phyloP scores from a whole-genome alignment of 1,140 invertebrate species.

The Hyles euphorbiae region DNA sequence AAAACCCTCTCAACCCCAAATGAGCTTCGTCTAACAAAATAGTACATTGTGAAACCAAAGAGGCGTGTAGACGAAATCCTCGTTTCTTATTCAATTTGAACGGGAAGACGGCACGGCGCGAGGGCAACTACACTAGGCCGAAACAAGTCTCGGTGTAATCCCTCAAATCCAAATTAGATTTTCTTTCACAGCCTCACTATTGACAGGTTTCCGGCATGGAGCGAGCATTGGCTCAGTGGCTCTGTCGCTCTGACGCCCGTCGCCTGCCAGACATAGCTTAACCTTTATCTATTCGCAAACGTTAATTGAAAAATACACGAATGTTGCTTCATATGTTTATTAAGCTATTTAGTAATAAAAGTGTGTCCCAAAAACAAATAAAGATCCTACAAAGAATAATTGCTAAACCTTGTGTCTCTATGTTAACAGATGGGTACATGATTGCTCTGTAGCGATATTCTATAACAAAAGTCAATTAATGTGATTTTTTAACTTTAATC shows the following conservation, averaged over 20 bases:
- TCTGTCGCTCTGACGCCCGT: conserved; percentile 11
- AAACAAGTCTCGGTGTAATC: conserved; percentile 67
- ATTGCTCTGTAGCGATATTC: too few species aligned
- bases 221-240: conserved; percentile 15
- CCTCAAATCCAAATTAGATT: conserved; percentile 73
- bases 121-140: conserved; percentile 52
- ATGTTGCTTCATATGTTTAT: conserved; percentile 6
- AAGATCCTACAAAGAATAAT: too few species aligned
- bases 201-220: conserved; percentile 44
- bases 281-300: conserved; percentile 33
- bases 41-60: conserved; percentile 33
- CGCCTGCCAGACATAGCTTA: conserved; percentile 27
- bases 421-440: too few species aligned
- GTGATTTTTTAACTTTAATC: too few species aligned
- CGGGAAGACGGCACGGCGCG: conserved; percentile 31
- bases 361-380: too few species aligned
- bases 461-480: too few species aligned
- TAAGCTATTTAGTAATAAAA: neutral
- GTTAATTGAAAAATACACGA: conserved; percentile 48
- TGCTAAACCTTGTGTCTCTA: too few species aligned
- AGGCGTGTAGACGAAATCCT: conserved; percentile 34
- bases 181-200: conserved; percentile 65
- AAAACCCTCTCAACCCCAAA: too few species aligned
- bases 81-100: conserved; percentile 52
- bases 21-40: neutral